A percentile compares a stretch with the other conserved stretches of the same genome.
These are phyloP conservation scores for Salvelinus namaycush DNA, from an alignment of 2,113 vertebrate genomes.

Conservation along the genomic window DNA sequence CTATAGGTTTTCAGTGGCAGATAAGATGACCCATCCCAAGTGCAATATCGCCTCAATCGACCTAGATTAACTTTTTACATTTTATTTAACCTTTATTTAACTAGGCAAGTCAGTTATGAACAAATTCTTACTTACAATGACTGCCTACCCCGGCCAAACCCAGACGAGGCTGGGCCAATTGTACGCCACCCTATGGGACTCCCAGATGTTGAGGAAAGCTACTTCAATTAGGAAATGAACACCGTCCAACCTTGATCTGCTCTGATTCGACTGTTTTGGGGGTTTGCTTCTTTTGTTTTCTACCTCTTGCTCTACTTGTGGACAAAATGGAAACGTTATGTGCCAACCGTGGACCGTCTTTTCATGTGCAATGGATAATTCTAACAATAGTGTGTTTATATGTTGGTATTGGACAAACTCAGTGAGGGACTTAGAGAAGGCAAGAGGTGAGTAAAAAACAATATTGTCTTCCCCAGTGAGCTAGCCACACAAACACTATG, in stretches of 20 bases:
- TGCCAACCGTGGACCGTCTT: not conserved
- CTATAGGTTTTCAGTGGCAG: no score
- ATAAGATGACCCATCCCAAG: no score
- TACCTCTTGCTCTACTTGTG: slow-evolving; percentile 20
- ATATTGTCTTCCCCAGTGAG: not conserved
- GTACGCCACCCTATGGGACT: no score
- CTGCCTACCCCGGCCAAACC: no score
- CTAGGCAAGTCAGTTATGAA: no score
- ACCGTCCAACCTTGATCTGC: not conserved
- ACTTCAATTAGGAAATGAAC: no score
- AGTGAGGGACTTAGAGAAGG: not conserved
- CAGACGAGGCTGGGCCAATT: no score
- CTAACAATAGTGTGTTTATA: not conserved
- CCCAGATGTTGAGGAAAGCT: no score
- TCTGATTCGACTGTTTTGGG: not conserved
- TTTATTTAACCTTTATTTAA: no score
- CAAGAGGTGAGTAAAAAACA: not conserved
- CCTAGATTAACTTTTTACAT: no score
- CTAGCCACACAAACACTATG: not conserved
- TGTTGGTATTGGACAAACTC: slow-evolving; percentile 2
- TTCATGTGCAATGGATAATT: not conserved
- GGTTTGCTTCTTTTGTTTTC: not conserved
- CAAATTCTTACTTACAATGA: no score
- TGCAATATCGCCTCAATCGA: no score
- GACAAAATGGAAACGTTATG: not conserved